phyloP scores from a whole-genome alignment of 2,888 invertebrate species.

The Caenorhabditis sp. region DNA sequence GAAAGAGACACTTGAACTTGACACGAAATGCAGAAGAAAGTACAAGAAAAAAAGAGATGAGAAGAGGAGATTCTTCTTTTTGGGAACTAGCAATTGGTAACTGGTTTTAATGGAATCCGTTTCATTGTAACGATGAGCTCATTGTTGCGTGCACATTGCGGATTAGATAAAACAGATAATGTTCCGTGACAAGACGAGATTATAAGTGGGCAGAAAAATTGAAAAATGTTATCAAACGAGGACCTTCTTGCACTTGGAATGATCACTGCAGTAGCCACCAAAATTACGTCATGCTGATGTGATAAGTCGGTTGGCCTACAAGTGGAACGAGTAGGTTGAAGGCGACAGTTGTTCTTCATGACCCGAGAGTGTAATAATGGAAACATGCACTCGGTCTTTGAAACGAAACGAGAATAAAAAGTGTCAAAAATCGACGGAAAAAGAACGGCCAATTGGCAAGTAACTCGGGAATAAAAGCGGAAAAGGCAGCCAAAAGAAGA shows the following conservation, averaged over 20 bases:
- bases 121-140: too few species aligned
- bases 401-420: constrained; percentile 26
- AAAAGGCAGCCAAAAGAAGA: constrained; percentile 29
- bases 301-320: constrained; percentile 40
- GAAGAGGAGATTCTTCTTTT: constrained; percentile 6
- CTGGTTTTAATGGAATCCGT: too few species aligned
- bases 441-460: constrained; percentile 15
- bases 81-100: not conserved
- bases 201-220: not conserved
- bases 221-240: not conserved
- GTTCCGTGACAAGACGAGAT: constrained; percentile 6
- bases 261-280: constrained; percentile 31
- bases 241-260: constrained; percentile 11
- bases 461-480: constrained; percentile 11
- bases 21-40: constrained; percentile 25
- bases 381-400: constrained; percentile 54
- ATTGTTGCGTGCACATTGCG: too few species aligned
- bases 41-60: constrained; percentile 11
- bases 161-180: not conserved
- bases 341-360: constrained; percentile 42
- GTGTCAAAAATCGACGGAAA: constrained; percentile 14
- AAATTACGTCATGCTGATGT: constrained; percentile 54
- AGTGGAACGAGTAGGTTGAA: constrained; percentile 49
- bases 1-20: constrained; percentile 26
- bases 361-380: constrained; percentile 31